These are phyloP conservation scores for Sciurus carolinensis DNA, from an alignment of 2,797 vertebrate species.

Conservation along the genomic window DNA sequence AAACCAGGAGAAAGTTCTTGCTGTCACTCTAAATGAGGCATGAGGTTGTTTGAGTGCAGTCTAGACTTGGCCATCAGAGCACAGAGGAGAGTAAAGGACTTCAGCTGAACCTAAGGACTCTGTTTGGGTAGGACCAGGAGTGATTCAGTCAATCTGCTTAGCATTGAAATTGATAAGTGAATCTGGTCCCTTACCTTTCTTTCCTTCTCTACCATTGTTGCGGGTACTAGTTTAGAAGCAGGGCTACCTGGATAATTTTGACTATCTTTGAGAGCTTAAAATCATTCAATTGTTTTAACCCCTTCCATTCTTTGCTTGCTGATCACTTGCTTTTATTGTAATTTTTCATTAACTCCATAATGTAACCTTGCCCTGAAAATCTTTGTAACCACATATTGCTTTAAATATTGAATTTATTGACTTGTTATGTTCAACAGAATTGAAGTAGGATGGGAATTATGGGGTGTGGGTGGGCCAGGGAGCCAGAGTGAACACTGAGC, in stretches of 20 bases:
- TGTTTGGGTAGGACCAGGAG: neutral
- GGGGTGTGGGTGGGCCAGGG: fast-evolving
- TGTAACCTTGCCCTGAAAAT: neutral
- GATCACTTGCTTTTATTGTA: neutral
- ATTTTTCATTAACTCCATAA: neutral
- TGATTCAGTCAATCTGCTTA: neutral
- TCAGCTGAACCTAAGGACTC: neutral
- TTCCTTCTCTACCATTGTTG: neutral
- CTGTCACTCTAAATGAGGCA: neutral
- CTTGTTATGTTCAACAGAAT: neutral
- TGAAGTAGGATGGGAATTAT: too few species aligned
- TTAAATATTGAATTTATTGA: neutral
- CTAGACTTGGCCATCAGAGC: neutral
- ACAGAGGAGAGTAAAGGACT: neutral
- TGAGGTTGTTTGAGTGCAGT: neutral
- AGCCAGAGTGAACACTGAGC: neutral
- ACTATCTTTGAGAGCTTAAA: neutral
- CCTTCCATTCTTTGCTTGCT: neutral
- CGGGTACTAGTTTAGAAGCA: neutral
- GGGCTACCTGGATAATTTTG: neutral
- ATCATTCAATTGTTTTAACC: neutral
- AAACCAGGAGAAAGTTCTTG: neutral
- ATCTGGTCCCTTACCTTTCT: neutral
- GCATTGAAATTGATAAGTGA: neutral
- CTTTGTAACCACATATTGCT: neutral